Evolutionary conservation across 2,888 invertebrate genomes (phyloP).

Genomic region (Hololepta plana): DNA sequence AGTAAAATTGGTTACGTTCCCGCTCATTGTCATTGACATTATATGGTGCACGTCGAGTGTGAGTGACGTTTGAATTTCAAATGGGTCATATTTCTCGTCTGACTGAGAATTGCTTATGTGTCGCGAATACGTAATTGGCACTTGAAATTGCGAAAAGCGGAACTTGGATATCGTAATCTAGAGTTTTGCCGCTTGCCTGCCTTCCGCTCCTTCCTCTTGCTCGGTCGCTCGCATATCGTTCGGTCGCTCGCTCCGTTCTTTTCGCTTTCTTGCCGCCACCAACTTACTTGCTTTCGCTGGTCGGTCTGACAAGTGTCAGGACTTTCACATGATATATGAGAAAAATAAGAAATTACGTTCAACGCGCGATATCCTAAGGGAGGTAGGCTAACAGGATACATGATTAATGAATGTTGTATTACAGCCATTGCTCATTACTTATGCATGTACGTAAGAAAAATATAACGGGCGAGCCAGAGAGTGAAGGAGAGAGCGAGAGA

Average conservation of each 20-base stretch:
- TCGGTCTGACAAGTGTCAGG: constrained; percentile 23
- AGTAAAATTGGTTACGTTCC: no score
- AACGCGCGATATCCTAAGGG: constrained; percentile 16
- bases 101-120: constrained; percentile 27
- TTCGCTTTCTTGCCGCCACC: no score
- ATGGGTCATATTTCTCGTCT: constrained; percentile 26
- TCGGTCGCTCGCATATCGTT: constrained; percentile 16
- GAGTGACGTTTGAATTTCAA: constrained; percentile 24
- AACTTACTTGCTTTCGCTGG: constrained; percentile 8
- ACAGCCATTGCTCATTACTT: constrained; percentile 17
- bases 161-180: constrained; percentile 11
- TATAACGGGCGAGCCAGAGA: no score
- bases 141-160: constrained; percentile 22
- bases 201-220: constrained; percentile 6
- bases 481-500: no score
- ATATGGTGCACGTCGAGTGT: constrained; percentile 16
- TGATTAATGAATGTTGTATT: constrained; percentile 22
- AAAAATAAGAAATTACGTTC: constrained; percentile 24
- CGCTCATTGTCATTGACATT: constrained; percentile 12
- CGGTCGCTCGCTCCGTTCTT: constrained; percentile 15
- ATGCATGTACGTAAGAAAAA: constrained; percentile 20
- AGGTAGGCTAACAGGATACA: constrained; percentile 20
- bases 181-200: constrained; percentile 6
- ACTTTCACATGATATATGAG: constrained; percentile 25
- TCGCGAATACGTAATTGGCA: constrained; percentile 28